Evolutionary conservation across 2,797 vertebrate species (phyloP), one percentile per base, ranked within the genome.

Genomic region (Naso thynnoides): DNA sequence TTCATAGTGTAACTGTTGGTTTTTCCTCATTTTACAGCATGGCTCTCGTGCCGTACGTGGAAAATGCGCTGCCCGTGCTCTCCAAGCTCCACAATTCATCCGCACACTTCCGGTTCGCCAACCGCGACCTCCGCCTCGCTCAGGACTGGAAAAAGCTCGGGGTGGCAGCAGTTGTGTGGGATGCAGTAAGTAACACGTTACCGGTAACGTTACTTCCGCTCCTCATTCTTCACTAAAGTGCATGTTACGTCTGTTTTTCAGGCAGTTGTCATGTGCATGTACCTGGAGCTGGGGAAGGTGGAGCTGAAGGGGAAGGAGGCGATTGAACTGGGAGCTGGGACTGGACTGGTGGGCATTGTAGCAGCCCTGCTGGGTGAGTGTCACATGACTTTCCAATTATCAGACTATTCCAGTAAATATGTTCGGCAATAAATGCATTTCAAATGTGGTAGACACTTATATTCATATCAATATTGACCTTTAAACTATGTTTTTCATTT

Each of bases 251-350:
- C 1, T 59, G 14, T 52, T 75, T 72, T 14, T 0, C 86, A 99
- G 98, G 98, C 98, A 0, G 93, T 99, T 1, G 96, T 98, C 49
- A 90, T 99, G 82, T 96, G 96, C 45, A 85, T 96, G 65, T 99
- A 96, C 54, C 89, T 99, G 93, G 98, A 99, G 92, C 87, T 94
- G 77, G 96, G 94, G n/a, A 78, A 83, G 6, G 79, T 97, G 82
- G 93, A 97, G 61, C 73, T 99, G 23, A 86, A 88, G 76, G 96
- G 93, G 59, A 94, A 88, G 71, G 79, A 74, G 53, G 94, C 87
- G 0, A 95, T 99, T 61, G 98, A 99, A 81, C 92, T 99, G 76
- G 98, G 98, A 62, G 98, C 98, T 15, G 98, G 98, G n/a, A 98
- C 98, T 0, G 98, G 98, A 71, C 89, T 99, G 76, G 95, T 98